Evolutionary conservation across 1,140 invertebrate genomes (phyloP), one percentile per base, ranked within the genome.

Genomic region (Manduca sexta): DNA sequence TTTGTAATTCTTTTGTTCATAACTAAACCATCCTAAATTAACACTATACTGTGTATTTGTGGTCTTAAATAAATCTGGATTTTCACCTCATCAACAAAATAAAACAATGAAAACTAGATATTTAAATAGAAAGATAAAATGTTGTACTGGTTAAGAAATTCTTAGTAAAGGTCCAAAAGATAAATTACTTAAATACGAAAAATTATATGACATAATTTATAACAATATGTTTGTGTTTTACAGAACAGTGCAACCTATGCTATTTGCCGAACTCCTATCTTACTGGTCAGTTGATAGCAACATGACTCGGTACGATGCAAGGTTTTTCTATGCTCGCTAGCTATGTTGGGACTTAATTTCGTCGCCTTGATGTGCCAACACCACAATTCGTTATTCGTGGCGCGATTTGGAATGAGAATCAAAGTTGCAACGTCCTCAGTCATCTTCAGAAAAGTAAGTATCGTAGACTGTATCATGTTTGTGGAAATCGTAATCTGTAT

Each of bases 401-500:
- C 59, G 31, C 68, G 69, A 10, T 78, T 78, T 48, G 75, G 78
- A 56, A 77, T 87, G 49, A 75, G 80, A 45, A 73, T 89, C 57
- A 86, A 88, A 52, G 82, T 90, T 1, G 88, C 88, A 0, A 85
- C 81, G 34, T 89, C 88, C 7, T 87, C 88, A 1, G 52, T 89
- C 4, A 74, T 90, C 17, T 90, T 88, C 44, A 84, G 89, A 64
- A 90, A 90, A 76, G 88, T 88, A 45, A 56, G 34, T 41, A n/a
- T 42, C 13, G 12, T 37, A 21, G 2, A 37, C 7, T n/a, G n/a
- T n/a, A n/a, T 35, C 8, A 35, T 35, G 11, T 35, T 35, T 35
- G 13, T 12, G 13, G 33, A 5, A 14, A 35, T 11, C n/a, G 11
- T n/a, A 3, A n/a, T 35, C 13, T 35, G 2, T 12, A 35, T n/a